A percentile compares a stretch with the other conserved stretches of the same genome.
Conservation (phyloP, 2,888 invertebrate species). For the Dasysyrphus albostriatus region DNA sequence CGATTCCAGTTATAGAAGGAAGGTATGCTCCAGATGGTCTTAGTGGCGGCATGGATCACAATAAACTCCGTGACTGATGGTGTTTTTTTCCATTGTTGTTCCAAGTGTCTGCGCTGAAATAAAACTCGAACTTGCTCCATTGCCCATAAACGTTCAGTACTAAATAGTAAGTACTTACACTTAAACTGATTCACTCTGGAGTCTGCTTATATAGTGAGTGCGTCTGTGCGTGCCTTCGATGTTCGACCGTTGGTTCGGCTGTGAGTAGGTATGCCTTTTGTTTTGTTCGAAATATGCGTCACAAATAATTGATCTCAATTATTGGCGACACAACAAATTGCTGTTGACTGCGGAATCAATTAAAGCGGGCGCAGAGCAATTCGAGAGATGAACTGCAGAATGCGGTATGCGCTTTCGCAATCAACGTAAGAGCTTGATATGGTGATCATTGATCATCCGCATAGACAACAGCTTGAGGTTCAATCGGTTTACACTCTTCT, state of each 20-base stretch:
- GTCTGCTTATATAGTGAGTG: neutral
- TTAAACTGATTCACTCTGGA: slow-evolving; percentile 37
- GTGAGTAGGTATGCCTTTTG: slow-evolving; percentile 30
- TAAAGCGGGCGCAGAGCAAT: slow-evolving; percentile 27
- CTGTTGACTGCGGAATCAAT: slow-evolving; percentile 66
- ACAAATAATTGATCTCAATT: slow-evolving; percentile 72
- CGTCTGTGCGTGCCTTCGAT: slow-evolving; percentile 17
- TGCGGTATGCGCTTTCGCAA: slow-evolving; percentile 36
- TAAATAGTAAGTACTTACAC: slow-evolving; percentile 28
- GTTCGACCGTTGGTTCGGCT: neutral
- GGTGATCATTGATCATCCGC: slow-evolving; percentile 25
- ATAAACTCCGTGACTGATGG: slow-evolving; percentile 32
- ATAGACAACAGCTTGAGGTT: neutral
- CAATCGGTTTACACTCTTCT: neutral
- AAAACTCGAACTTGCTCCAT: slow-evolving; percentile 55
- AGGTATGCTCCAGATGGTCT: slow-evolving; percentile 51
- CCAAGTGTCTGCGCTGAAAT: neutral
- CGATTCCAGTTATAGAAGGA: slow-evolving; percentile 17
- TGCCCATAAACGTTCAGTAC: slow-evolving; percentile 40
- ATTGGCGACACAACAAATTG: slow-evolving; percentile 71
- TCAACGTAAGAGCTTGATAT: slow-evolving; percentile 1
- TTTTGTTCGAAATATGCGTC: slow-evolving; percentile 55
- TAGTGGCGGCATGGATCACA: slow-evolving; percentile 20
- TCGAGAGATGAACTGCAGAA: neutral
- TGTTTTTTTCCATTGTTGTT: slow-evolving; percentile 48